These are phyloP conservation scores for Theonella swinhoei DNA, from an alignment of 37 sponge, comb jelly and placozoan genomes.

Conservation along the genomic window DNA sequence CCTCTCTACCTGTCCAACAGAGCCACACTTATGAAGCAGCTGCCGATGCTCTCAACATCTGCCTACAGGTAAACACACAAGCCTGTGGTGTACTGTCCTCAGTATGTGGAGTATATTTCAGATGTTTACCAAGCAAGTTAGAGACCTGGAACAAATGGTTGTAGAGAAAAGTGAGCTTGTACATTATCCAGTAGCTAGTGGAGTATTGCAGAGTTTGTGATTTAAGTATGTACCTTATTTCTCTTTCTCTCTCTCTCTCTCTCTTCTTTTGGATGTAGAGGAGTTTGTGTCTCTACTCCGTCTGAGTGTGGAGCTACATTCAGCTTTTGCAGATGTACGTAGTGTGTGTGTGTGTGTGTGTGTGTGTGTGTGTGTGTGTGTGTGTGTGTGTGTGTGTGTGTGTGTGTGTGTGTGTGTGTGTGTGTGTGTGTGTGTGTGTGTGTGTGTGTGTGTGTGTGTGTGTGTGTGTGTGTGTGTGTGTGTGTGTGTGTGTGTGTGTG, in stretches of 20 bases:
- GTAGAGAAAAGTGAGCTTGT: neutral
- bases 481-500: too few relatives aligned
- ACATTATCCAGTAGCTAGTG: neutral
- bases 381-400: too few relatives aligned
- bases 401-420: too few relatives aligned
- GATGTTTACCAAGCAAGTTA: neutral
- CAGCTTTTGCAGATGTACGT: neutral
- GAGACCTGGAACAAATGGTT: neutral
- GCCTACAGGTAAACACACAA: conserved; percentile 11
- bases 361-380: too few relatives aligned
- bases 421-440: too few relatives aligned
- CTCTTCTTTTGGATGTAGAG: too few relatives aligned
- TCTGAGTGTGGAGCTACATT: neutral
- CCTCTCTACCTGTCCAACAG: neutral
- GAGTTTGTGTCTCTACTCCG: conserved; percentile 16
- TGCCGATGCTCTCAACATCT: conserved; percentile 2
- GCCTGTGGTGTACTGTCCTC: too few relatives aligned
- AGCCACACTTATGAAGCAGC: conserved; percentile 47
- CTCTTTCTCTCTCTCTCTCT: neutral
- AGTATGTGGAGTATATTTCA: neutral
- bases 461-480: too few relatives aligned
- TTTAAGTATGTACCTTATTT: too few relatives aligned
- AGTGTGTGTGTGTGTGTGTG: too few relatives aligned
- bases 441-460: too few relatives aligned
- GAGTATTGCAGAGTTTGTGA: neutral